Conservation (phyloP, 2,113 vertebrate genomes). For the Malurus cyaneus region DNA sequence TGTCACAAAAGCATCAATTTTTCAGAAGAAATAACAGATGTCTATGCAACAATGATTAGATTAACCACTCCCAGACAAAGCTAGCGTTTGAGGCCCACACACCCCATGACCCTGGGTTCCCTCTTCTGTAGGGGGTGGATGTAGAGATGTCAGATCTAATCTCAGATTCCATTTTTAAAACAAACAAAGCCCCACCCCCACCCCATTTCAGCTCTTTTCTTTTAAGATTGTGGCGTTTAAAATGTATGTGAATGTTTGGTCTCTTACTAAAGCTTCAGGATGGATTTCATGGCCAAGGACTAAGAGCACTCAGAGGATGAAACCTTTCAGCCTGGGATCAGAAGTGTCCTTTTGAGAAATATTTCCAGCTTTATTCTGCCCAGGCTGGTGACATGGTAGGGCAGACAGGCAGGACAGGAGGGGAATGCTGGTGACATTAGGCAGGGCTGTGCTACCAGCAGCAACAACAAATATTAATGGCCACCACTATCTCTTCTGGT, state of each 20-base stretch:
- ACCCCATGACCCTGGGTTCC: slow-evolving; percentile 65
- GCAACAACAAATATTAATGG: neutral
- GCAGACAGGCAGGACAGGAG: neutral
- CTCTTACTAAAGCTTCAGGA: neutral
- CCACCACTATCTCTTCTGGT: neutral
- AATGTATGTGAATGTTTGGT: neutral
- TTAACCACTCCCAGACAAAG: slow-evolving; percentile 61
- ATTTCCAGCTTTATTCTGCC: neutral
- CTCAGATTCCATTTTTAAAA: slow-evolving; percentile 71
- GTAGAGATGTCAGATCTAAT: slow-evolving; percentile 71
- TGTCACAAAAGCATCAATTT: slow-evolving; percentile 68
- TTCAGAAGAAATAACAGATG: slow-evolving; percentile 66
- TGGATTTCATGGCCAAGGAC: neutral
- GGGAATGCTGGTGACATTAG: neutral
- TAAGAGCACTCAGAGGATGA: neutral
- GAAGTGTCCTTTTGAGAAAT: neutral
- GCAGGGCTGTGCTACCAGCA: neutral
- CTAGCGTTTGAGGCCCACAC: slow-evolving; percentile 64
- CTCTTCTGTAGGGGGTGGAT: slow-evolving; percentile 68
- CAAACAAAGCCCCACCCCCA: slow-evolving; percentile 65
- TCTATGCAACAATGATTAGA: slow-evolving; percentile 66
- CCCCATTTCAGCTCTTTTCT: slow-evolving; percentile 17
- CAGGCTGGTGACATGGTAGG: neutral
- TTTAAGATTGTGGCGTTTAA: neutral
- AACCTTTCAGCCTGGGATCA: neutral